Percentiles rank a stretch among this genome's conserved stretches.
phyloP scores from a whole-genome alignment of 2,113 vertebrate species.

The Eurypyga helias region DNA sequence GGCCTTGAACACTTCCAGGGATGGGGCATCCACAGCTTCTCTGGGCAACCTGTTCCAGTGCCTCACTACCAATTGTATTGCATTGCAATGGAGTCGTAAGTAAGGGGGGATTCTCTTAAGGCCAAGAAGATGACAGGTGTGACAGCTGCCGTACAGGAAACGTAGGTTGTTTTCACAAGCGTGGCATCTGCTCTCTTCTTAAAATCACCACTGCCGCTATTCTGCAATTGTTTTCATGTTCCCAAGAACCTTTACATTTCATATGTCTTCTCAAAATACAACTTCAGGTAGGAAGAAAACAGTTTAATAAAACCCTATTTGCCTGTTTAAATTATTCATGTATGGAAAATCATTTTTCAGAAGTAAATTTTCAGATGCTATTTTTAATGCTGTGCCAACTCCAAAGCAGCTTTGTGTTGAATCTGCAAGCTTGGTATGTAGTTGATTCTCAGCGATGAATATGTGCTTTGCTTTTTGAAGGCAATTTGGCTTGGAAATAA shows the following conservation, averaged over 20 bases:
- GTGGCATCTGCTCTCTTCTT: not conserved
- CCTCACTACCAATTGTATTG: too few species aligned
- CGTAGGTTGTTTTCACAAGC: not conserved
- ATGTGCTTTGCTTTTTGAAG: conserved; percentile 38
- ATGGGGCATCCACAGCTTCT: too few species aligned
- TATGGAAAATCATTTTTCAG: not conserved
- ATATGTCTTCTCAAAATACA: not conserved
- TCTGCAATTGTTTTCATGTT: not conserved
- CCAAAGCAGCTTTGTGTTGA: conserved; percentile 54
- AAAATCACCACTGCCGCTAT: not conserved
- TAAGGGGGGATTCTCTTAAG: not conserved
- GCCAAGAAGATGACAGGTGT: not conserved
- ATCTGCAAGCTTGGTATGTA: not conserved
- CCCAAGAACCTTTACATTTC: not conserved
- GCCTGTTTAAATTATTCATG: conserved; percentile 11
- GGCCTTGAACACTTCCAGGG: too few species aligned
- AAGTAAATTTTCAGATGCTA: conserved; percentile 37
- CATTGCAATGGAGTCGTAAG: too few species aligned
- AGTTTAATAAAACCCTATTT: conserved; percentile 9
- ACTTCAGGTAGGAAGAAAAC: not conserved
- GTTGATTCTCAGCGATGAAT: conserved; percentile 16
- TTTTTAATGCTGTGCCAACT: conserved; percentile 46
- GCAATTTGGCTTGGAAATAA: conserved; percentile 52
- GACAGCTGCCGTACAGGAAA: not conserved
- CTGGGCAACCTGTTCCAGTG: too few species aligned